phyloP scores from a whole-genome alignment of 2,797 vertebrate species.

The Selene dorsalis region DNA sequence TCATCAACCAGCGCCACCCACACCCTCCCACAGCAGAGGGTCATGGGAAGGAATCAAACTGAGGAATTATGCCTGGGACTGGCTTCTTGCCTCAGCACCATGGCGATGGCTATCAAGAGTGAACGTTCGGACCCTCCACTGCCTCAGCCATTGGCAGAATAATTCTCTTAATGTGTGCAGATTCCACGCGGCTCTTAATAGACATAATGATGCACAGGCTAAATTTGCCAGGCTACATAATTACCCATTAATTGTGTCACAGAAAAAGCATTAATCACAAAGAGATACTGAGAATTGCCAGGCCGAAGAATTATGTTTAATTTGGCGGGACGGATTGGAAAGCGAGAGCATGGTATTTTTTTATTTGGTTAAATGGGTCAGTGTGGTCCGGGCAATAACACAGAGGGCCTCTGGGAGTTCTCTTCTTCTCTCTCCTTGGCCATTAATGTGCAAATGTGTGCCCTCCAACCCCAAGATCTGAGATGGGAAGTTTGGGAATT shows the following conservation, averaged over 20 bases:
- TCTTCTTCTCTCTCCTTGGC: slow-evolving; percentile 84
- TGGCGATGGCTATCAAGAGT: slow-evolving; percentile 67
- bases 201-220: slow-evolving; percentile 89
- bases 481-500: slow-evolving; percentile 92
- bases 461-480: slow-evolving; percentile 91
- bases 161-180: slow-evolving; percentile 96
- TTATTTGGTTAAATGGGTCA: slow-evolving; percentile 92
- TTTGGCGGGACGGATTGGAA: slow-evolving; percentile 92
- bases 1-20: slow-evolving; percentile 62
- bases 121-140: slow-evolving; percentile 62
- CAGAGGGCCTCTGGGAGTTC: slow-evolving; percentile 88
- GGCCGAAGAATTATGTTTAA: slow-evolving; percentile 93
- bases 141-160: slow-evolving; percentile 80
- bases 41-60: slow-evolving; percentile 80
- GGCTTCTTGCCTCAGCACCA: slow-evolving; percentile 69
- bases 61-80: slow-evolving; percentile 77
- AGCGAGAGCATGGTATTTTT: slow-evolving; percentile 63
- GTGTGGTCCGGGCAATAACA: slow-evolving; percentile 89
- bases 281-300: slow-evolving; percentile 92
- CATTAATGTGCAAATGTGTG: slow-evolving; percentile 99
- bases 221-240: slow-evolving; percentile 93
- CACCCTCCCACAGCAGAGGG: slow-evolving; percentile 58
- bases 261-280: slow-evolving; percentile 96
- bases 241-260: slow-evolving; percentile 97
- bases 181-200: slow-evolving; percentile 90